These are phyloP conservation scores for Pseudonaja textilis DNA, from an alignment of 2,113 vertebrate species.

Conservation along the genomic window DNA sequence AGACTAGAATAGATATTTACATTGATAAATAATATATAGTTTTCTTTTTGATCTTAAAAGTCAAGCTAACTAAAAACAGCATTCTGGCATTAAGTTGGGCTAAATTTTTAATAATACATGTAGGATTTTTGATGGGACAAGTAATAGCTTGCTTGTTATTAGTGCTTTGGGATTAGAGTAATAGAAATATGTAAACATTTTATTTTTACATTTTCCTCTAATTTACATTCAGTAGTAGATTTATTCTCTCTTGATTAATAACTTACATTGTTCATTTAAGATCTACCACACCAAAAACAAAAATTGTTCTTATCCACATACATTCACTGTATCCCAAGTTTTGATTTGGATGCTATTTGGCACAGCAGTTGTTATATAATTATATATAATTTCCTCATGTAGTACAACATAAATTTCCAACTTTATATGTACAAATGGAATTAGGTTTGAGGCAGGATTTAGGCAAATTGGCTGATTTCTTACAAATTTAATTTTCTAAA, in stretches of 20 bases:
- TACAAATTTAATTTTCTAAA: background rate
- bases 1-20: background rate
- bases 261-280: fast-evolving
- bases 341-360: background rate
- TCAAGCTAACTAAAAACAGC: background rate
- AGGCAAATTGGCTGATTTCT: background rate
- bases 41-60: background rate
- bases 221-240: background rate
- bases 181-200: background rate
- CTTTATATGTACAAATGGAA: background rate
- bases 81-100: background rate
- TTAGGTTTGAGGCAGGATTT: background rate
- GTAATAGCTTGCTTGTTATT: background rate
- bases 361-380: background rate
- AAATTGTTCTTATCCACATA: background rate
- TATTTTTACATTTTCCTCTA: background rate
- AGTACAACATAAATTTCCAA: background rate
- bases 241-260: background rate
- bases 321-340: background rate
- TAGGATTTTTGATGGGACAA: background rate
- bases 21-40: background rate
- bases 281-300: background rate
- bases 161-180: background rate
- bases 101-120: background rate
- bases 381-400: background rate